phyloP scores from a whole-genome alignment of 1,140 invertebrate species.

The Hypsibius dujardini region DNA sequence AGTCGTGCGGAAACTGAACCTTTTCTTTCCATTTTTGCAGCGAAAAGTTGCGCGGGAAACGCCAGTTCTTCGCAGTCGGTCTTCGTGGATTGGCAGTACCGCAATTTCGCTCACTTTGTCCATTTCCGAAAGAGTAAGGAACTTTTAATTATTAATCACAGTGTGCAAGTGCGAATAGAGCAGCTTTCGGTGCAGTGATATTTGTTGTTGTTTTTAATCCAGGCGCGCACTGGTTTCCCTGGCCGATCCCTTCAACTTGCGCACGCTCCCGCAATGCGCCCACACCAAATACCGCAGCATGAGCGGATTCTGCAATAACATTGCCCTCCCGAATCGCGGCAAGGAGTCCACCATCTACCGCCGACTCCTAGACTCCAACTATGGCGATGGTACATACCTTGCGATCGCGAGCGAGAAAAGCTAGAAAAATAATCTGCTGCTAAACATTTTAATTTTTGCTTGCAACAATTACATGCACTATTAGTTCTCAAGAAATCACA shows the following conservation, averaged over 20 bases:
- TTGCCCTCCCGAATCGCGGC: background rate
- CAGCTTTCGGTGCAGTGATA: background rate
- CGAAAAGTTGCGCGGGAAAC: background rate
- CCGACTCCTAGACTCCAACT: background rate
- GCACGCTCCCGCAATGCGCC: background rate
- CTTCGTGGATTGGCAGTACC: background rate
- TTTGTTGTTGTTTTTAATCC: background rate
- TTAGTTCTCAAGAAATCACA: no score
- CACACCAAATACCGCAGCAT: background rate
- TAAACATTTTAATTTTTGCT: no score
- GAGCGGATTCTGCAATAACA: background rate
- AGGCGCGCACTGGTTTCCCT: background rate
- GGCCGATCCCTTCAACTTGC: background rate
- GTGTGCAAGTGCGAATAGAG: background rate
- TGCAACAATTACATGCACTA: no score
- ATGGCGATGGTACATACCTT: constrained; percentile 14
- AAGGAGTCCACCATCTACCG: constrained; percentile 13
- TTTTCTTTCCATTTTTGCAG: background rate
- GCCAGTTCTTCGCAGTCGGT: constrained; percentile 2
- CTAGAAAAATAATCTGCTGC: no score
- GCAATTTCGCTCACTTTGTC: constrained; percentile 10
- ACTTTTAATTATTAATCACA: background rate
- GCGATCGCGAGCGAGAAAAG: no score
- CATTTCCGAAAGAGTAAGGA: constrained; percentile 16
- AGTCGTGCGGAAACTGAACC: no score